Base-by-base conservation (phyloP, 2,113 vertebrate species). In the Chiloscyllium plagiosum region DNA sequence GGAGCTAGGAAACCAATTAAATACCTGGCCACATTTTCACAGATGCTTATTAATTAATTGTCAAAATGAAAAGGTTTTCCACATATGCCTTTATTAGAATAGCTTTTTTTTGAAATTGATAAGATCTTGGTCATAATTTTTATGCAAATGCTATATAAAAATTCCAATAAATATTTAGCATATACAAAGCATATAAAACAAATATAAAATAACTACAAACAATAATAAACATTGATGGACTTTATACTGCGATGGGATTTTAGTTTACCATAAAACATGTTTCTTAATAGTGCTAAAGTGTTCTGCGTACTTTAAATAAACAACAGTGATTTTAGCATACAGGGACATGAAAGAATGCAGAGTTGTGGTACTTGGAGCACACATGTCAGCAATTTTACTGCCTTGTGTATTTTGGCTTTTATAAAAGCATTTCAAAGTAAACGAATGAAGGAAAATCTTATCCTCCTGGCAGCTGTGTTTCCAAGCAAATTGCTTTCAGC, bases 351-450 rank as follows among this genome's bases (percentile, higher is more conserved):
- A 98, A 98, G 98, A 99, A 98, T 99, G 98, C 98, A 98, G 98
- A 97, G 97, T 98, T 98, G 97, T 96, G 97, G 98, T 97, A 98
- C 98, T 97, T 97, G 97, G 97, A 97, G 97, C 98, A 99, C 98
- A 99, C 98, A 99, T 99, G 98, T 99, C 98, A 98, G 98, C 98
- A 99, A 99, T 99, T 99, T 99, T 98, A 98, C 98, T 97, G 98
- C 98, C 98, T 98, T 98, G 98, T 99, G 98, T 99, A 98, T 98
- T 99, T 99, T 99, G 98, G 98, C 98, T 98, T 98, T 98, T 97
- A 97, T 97, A 98, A 98, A 98, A 98, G 98, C 98, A 98, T 99
- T 99, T 99, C 97, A 98, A 99, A 99, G 98, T 99, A 98, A 99
- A 99, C 98, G 98, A 98, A 98, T 97, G 98, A 98, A 98, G 98